Base-by-base conservation (phyloP, 92 coral and sea anemone species). In the Pocillopora grandis region DNA sequence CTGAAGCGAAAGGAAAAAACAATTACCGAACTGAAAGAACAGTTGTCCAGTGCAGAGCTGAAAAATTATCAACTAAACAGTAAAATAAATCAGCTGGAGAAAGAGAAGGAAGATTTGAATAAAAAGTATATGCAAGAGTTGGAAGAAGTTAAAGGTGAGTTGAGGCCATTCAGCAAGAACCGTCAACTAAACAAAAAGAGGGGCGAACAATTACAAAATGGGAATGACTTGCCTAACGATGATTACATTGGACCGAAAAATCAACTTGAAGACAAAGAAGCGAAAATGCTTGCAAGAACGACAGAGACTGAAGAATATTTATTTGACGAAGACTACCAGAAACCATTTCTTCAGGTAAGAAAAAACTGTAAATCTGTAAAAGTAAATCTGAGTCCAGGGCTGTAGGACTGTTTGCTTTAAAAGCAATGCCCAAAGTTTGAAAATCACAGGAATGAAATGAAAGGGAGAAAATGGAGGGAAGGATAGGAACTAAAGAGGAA, bases 21-120 rank as follows among this genome's bases (percentile, higher is more conserved):
- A 10, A 42, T 49, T 19, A 9, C 2, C 5, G 79, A 72, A 49
- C 10, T 82, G 23, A 62, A 55, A n/a, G 60, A 72, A 13, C 62
- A 64, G 27, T 20, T 82, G 18, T 18, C 56, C 19, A 58, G 18
- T 2, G 1, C 21, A 15, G 49, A n/a, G 17, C 48, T 23, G 52
- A 62, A 82, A 63, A 82, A 82, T 52, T 5, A 42, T 55, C 72
- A 62, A 62, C 56, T 82, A 21, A 42, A 12, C 57, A 49, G 12
- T 8, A 73, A 62, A 8, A 6, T 49, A 13, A 16, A 37, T 14
- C 62, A 74, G 16, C 86, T 82, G 15, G 86, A 72, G 75, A 31
- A 55, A 21, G 64, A 52, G 33, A 21, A 36, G 31, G 71, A 74
- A 35, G 36, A 42, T 42, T 20, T 72, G 72, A 27, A 31, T 15